Evolutionary conservation across 2,888 invertebrate genomes (phyloP), one percentile per base, ranked within the genome.

Genomic region (Oeneis ivallda): DNA sequence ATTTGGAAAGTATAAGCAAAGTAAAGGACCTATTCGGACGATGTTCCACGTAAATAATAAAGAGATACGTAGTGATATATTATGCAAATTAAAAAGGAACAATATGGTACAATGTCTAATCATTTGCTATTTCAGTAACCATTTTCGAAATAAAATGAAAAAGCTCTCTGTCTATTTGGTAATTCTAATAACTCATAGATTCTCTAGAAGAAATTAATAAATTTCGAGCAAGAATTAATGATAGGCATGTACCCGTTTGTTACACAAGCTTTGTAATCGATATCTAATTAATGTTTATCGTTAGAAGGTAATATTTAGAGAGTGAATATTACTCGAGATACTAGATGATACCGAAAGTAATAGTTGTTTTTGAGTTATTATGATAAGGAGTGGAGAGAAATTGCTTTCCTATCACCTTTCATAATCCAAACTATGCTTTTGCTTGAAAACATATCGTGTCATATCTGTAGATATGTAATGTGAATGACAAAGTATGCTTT

Each of bases 401-500:
- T 56, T 49, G 63, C 63, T 56, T 63, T 63, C 37, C 17, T 10
- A 47, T 56, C 49, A 39, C 17, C 19, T 43, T 19, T 13, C 11
- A 34, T 9, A 8, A 39, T 32, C 45, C 43, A 41, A 32, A 10
- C 45, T 45, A 6, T 37, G 62, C 57, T 37, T 56, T 56, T 34
- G 68, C 68, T 65, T 68, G 45, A 13, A 49, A 59, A 67, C 69
- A 69, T 69, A 69, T 69, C 65, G 50, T 65, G 15, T 53, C 62
- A 69, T 67, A 67, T 69, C 69, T 52, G 34, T 65, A 65, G 63
- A 65, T 50, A 58, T 66, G 62, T 63, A 53, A 47, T 53, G 53
- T 26, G 50, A 34, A 13, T 43, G 49, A 60, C 60, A 37, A 37
- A 60, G 43, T 17, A 50, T 60, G 37, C 26, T 57, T 54, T 13